Evolutionary conservation across 2,888 invertebrate genomes (phyloP), one percentile per base, ranked within the genome.

Genomic region (Antheraea yamamai): DNA sequence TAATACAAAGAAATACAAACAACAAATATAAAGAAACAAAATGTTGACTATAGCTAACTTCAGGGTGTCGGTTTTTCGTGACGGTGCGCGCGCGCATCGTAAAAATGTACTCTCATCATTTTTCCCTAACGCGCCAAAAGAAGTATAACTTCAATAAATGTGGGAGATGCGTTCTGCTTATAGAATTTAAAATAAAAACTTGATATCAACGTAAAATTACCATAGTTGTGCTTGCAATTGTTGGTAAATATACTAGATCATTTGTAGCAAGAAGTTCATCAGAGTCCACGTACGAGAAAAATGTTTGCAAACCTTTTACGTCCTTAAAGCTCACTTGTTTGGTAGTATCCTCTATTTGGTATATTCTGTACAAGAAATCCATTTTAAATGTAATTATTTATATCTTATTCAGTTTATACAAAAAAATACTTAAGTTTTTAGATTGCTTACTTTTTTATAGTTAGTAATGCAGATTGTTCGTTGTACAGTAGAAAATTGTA

Each of bases 191-290:
- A 39, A 39, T 39, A 39, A 39, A 2, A 39, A 39, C 35, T 39
- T 26, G 30, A 39, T 16, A 52, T n/a, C 39, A 30, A 61, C 58
- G 26, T 30, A 70, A n/a, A 30, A 68, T 20, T 23, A 23, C 80
- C 80, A 26, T 26, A 20, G 4, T 64, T 39, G n/a, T 30, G 47
- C 77, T 75, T 72, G 16, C 70, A 35, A 87, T 79, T 30, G 91
- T 89, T n/a, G 87, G 83, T 74, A 89, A 58, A 52, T 85, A 79
- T 18, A 89, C 84, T 72, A 89, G 78, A n/a, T 89, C 89, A 12
- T 84, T 82, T 0, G 89, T 88, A 1, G 88, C 89, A 12, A 84
- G 77, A 4, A 92, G 81, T 77, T 92, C 92, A 30, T 92, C 91
- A 0, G 83, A 75, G 20, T 88, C 88, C 8, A 88, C 81, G 30